Conservation (phyloP, 2,113 vertebrate genomes). For the Catharus bicknelli region DNA sequence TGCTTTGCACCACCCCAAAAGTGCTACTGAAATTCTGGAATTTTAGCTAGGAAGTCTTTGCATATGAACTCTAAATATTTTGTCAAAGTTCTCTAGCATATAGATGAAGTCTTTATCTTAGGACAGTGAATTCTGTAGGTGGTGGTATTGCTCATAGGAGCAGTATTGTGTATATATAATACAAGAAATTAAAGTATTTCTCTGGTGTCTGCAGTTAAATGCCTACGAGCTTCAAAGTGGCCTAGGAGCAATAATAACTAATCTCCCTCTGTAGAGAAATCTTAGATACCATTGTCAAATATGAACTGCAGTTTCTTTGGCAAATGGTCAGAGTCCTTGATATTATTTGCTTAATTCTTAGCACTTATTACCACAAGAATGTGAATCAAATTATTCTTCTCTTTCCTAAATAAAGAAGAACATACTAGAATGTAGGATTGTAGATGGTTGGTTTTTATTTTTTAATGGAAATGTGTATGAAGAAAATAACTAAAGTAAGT, state of each 20-base stretch:
- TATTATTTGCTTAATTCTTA: neutral
- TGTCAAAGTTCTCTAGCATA: neutral
- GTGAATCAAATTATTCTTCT: neutral
- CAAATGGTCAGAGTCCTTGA: neutral
- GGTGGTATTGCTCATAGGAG: neutral
- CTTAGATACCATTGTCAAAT: neutral
- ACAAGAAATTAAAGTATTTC: neutral
- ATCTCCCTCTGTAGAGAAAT: neutral
- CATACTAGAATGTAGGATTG: neutral
- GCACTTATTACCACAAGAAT: neutral
- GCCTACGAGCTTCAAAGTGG: neutral
- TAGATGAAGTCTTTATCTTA: neutral
- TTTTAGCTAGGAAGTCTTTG: neutral
- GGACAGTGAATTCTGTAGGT: neutral
- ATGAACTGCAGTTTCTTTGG: neutral
- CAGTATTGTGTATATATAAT: neutral
- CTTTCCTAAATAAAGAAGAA: neutral
- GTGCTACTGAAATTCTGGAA: neutral
- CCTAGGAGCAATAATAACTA: neutral
- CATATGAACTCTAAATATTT: neutral
- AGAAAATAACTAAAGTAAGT: neutral
- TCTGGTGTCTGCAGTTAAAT: neutral
- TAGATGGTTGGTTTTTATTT: neutral
- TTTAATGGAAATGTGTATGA: neutral
- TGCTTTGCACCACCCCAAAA: neutral